Base-by-base conservation (phyloP, 30 jellyfish, hydroid and myxozoan genomes). In the Chrysaora quinquecirrha region DNA sequence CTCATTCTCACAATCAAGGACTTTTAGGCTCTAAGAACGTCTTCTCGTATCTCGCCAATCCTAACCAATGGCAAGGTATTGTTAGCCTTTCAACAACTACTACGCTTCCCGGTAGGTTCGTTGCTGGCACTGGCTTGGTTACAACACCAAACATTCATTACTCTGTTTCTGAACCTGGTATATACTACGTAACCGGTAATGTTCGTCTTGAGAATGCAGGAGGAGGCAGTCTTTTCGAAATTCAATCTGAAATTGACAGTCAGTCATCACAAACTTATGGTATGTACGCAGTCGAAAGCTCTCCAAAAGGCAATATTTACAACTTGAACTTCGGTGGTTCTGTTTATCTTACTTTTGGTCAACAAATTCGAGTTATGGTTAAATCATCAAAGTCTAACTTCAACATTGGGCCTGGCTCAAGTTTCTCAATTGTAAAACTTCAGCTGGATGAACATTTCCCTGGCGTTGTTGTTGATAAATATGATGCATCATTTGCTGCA, bases 391-490 rank as follows among this genome's bases (percentile, higher is more conserved):
- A 47, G 35, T 43, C 83, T 23, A 58, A 46, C 43, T 93, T 73
- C 34, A 58, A 62, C 9, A 61, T 93, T 33, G 90, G n/a, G 18
- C 61, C 64, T 1, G 94, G 93, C 1, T 61, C 96, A 18, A 69
- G 89, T 32, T 81, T 87, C 66, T 82, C 97, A 34, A 49, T 76
- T 27, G 80, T 93, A 16, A 93, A 93, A 58, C 66, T 93, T 33
- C 98, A 85, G 30, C 90, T 85, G n/a, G 98, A 93, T 70, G 86
- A 86, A 29, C 94, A 83, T 24, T 72, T 76, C 54, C 98, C 98
- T 21, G 96, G 97, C 11, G 34, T 91, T 34, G 84, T 85, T 67
- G 89, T 81, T 48, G 95, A 84, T 47, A 76, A 85, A 62, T 49
- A 52, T 3, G 91, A 81, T 1, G 25, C 88, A 1, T 24, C 76